Conservation (phyloP, 2,113 vertebrate genomes). For the Pteronura brasiliensis region DNA sequence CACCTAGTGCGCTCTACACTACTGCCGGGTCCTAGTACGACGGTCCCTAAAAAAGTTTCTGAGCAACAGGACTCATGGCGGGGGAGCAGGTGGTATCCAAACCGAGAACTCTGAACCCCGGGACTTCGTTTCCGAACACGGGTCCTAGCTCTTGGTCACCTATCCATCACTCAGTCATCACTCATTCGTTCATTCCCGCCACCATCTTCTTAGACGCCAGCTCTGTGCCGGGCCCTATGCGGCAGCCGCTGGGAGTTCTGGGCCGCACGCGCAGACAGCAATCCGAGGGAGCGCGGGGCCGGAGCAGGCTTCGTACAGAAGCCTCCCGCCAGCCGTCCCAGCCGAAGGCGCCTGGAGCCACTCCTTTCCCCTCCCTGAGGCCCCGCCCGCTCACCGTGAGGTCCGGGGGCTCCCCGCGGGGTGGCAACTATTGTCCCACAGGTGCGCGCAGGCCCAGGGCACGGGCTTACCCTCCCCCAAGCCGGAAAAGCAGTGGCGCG, state of each 20-base stretch:
- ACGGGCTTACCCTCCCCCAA: accelerated
- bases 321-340: neutral
- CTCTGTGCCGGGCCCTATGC: neutral
- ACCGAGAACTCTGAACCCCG: neutral
- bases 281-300: accelerated
- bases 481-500: neutral
- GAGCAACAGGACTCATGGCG: neutral
- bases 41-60: neutral
- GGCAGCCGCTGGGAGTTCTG: neutral
- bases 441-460: accelerated
- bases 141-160: neutral
- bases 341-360: neutral
- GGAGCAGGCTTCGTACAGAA: accelerated
- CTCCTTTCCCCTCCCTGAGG: neutral
- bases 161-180: neutral
- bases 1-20: neutral
- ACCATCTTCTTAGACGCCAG: neutral
- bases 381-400: constrained; percentile 39
- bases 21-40: neutral
- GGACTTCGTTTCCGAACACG: neutral
- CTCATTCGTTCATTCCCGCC: neutral
- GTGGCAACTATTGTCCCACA: accelerated
- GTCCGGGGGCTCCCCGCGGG: neutral
- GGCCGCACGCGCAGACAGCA: neutral
- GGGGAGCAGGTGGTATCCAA: neutral